Conservation (phyloP, 2,888 invertebrate species). For the Conchocele bisecta region DNA sequence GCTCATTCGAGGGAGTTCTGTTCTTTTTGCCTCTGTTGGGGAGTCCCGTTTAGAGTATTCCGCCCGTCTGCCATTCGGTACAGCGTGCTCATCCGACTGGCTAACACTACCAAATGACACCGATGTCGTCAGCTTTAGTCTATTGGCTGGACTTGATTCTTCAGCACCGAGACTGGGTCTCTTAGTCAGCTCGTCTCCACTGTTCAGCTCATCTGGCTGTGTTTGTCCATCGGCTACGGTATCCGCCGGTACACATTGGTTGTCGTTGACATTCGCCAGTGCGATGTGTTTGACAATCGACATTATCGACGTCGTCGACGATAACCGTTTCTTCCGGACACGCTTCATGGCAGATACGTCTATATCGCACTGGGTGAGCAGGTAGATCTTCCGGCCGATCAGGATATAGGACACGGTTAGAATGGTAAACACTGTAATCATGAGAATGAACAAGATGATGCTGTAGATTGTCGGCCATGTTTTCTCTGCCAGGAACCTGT, state of each 20-base stretch:
- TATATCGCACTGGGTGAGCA: constrained; percentile 11
- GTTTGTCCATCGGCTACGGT: not conserved
- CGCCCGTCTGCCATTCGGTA: too few relatives aligned
- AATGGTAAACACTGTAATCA: constrained; percentile 25
- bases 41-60: too few relatives aligned
- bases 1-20: constrained; percentile 3
- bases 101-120: too few relatives aligned
- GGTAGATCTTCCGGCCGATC: constrained; percentile 28
- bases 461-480: constrained; percentile 38
- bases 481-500: constrained; percentile 8
- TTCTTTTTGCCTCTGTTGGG: too few relatives aligned
- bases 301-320: too few relatives aligned
- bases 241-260: not conserved
- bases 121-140: too few relatives aligned
- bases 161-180: not conserved
- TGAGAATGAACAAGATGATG: constrained; percentile 24
- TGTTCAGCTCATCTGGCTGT: not conserved
- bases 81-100: too few relatives aligned
- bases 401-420: constrained; percentile 25
- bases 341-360: not conserved
- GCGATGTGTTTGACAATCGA: too few relatives aligned
- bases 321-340: too few relatives aligned
- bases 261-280: too few relatives aligned
- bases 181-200: not conserved
- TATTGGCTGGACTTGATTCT: too few relatives aligned